Conservation (phyloP, 2,113 vertebrate genomes). For the Psilopsiagon aymara region DNA sequence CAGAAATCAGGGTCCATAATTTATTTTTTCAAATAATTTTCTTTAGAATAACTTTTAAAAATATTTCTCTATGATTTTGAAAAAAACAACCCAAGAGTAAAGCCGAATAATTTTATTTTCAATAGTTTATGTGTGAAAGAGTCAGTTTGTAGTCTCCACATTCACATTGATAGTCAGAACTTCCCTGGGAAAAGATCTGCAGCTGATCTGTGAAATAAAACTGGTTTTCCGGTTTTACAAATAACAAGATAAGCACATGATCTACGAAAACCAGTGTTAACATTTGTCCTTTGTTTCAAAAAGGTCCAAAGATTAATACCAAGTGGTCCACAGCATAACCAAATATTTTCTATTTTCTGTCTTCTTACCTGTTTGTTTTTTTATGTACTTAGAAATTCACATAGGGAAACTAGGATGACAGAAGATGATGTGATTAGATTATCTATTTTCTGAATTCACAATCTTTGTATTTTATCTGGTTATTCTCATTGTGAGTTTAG, state of each 20-base stretch:
- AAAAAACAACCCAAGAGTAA: not conserved
- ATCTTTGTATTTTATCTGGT: not conserved
- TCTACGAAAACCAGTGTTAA: not conserved
- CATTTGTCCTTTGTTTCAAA: not conserved
- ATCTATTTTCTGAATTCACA: not conserved
- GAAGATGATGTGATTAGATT: not conserved
- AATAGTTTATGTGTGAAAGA: not conserved
- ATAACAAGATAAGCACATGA: not conserved
- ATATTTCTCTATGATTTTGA: not conserved
- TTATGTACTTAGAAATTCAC: not conserved
- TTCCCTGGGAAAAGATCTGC: not conserved
- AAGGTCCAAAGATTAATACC: rapidly evolving
- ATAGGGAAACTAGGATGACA: not conserved
- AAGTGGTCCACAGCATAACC: not conserved
- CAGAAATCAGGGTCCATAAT: not conserved
- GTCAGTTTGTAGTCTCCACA: not conserved
- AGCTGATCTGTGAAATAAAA: not conserved
- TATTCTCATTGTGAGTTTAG: not conserved
- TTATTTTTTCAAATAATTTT: not conserved
- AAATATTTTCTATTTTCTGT: not conserved
- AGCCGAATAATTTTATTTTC: not conserved
- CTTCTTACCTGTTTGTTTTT: not conserved
- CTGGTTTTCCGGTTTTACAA: not conserved
- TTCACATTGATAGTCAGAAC: not conserved
- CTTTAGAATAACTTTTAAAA: not conserved